Evolutionary conservation across 2,888 invertebrate species (phyloP).

Genomic region (Drosophila gaucha): DNA sequence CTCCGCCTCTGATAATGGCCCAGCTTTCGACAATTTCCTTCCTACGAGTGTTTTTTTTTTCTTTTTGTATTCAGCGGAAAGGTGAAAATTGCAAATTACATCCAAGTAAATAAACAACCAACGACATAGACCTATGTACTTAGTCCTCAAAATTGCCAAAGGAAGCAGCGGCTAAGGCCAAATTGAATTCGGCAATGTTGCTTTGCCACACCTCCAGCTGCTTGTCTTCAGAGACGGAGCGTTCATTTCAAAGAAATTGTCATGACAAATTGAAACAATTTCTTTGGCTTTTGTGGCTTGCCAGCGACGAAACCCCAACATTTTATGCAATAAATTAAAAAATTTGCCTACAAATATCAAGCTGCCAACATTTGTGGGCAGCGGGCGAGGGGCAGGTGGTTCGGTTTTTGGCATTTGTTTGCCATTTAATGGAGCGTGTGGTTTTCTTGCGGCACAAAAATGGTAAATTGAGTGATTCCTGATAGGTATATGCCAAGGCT

Average conservation of each 20-base stretch:
- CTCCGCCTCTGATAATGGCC: slow-evolving; percentile 60
- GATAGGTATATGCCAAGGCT: slow-evolving; percentile 43
- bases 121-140: slow-evolving; percentile 61
- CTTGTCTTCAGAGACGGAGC: slow-evolving; percentile 15
- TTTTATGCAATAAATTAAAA: slow-evolving; percentile 78
- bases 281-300: slow-evolving; percentile 76
- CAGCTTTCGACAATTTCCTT: slow-evolving; percentile 71
- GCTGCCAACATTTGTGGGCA: slow-evolving; percentile 13
- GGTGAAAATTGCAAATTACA: slow-evolving; percentile 81
- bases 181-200: slow-evolving; percentile 75
- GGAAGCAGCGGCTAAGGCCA: slow-evolving; percentile 68
- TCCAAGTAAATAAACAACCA: slow-evolving; percentile 71
- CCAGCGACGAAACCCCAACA: slow-evolving; percentile 57
- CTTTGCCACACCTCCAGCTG: slow-evolving; percentile 9
- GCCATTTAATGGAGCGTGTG: slow-evolving; percentile 71
- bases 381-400: neutral
- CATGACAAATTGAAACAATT: slow-evolving; percentile 80
- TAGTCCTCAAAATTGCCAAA: slow-evolving; percentile 45
- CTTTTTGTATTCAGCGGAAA: slow-evolving; percentile 40
- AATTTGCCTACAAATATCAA: slow-evolving; percentile 63
- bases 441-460: slow-evolving; percentile 41
- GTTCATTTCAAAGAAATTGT: slow-evolving; percentile 73
- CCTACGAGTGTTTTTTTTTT: slow-evolving; percentile 24
- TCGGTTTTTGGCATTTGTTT: slow-evolving; percentile 60
- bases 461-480: slow-evolving; percentile 70